Evolutionary conservation across 2,888 invertebrate genomes (phyloP).

Genomic region (Cryptocephalus primarius): DNA sequence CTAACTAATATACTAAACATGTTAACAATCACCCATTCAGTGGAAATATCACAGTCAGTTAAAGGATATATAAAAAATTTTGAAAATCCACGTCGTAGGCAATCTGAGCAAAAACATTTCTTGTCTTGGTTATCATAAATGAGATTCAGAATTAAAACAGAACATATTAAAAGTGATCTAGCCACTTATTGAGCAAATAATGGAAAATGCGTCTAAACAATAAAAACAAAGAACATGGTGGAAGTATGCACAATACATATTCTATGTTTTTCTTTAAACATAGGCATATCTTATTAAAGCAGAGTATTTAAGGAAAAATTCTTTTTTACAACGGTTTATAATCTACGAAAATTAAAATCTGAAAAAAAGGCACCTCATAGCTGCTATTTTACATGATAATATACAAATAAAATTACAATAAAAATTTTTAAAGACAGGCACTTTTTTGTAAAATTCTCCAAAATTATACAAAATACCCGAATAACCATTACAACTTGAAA

Average conservation of each 20-base stretch:
- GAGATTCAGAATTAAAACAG: no score
- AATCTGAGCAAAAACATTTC: slow-evolving; percentile 3
- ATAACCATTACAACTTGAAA: slow-evolving; percentile 1
- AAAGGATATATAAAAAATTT: slow-evolving; percentile 7
- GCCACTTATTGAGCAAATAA: slow-evolving; percentile 3
- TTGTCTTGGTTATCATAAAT: no score
- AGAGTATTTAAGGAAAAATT: slow-evolving; percentile 13
- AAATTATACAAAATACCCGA: slow-evolving; percentile 11
- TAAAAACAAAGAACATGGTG: slow-evolving; percentile 6
- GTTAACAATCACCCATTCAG: slow-evolving; percentile 7
- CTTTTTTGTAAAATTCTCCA: slow-evolving; percentile 12
- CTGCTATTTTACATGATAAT: slow-evolving; percentile 15
- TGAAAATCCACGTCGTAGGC: slow-evolving; percentile 5
- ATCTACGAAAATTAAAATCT: slow-evolving; percentile 11
- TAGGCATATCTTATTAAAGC: slow-evolving; percentile 8
- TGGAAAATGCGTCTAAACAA: slow-evolving; percentile 5
- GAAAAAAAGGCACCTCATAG: slow-evolving; percentile 17
- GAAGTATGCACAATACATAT: slow-evolving; percentile 5
- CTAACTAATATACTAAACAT: slow-evolving; percentile 3
- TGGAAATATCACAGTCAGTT: slow-evolving; percentile 10
- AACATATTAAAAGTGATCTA: no score
- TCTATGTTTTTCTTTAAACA: slow-evolving; percentile 1
- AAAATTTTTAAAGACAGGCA: slow-evolving; percentile 11
- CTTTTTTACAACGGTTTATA: slow-evolving; percentile 7
- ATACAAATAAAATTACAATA: slow-evolving; percentile 6